Base-by-base conservation (phyloP, 2,888 invertebrate genomes). In the Hirudinaria manillensis region DNA sequence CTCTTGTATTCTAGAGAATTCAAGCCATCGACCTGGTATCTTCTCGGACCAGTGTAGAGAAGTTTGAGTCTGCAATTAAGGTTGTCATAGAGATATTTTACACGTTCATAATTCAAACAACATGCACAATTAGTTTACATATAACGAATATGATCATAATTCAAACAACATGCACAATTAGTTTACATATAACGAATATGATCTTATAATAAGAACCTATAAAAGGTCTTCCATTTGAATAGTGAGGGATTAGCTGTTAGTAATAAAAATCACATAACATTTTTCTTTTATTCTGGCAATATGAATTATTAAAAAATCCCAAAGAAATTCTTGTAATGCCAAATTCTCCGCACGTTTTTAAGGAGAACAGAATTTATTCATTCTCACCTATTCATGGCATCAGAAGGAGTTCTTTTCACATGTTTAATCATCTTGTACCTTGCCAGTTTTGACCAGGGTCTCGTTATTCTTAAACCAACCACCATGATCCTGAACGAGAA, bases 371-470 rank as follows among this genome's bases (percentile, higher is more conserved):
- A 45, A 45, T 45, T 45, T 10, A 45, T 10, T 16, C n/a, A n/a
- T n/a, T 4, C 45, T 45, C 13, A 83, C 84, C 83, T 81, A 79
- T 82, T 81, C 72, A 81, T 80, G 78, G 81, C 81, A 21, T 83
- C 80, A 6, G 81, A 79, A 10, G 81, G 81, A 76, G 81, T 81
- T 76, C 84, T 77, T 67, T 82, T 82, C n/a, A 79, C 90, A 87
- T 99, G 99, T 81, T 90, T 90, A 79, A 98, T 88, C 98, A 98
- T 98, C 79, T 92, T 93, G 86, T 99, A 99, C 51, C 96, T 89
- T 0, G 97, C 97, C 79, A 98, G 91, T 77, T 92, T 92, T 80
- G 92, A 89, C 71, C 94, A 93, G 85, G 97, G 98, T 80, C 98
- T 89, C 27, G 93, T 92, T 84, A 99, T 93, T 85, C 93, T 92